Conservation (phyloP, 1,140 invertebrate species). For the Drosophila pseudoobscura region DNA sequence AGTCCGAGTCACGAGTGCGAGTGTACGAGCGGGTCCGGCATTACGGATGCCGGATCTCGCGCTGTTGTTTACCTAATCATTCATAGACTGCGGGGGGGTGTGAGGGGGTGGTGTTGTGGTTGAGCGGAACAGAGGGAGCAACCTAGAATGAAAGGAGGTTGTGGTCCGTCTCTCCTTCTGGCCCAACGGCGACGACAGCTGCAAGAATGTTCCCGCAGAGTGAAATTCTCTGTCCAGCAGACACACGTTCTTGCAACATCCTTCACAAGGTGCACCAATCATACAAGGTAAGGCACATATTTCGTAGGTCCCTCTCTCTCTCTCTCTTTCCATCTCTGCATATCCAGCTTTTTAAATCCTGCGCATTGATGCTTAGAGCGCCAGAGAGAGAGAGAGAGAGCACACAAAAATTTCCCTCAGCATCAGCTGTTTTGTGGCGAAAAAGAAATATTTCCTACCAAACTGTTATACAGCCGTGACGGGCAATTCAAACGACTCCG, state of each 20-base stretch:
- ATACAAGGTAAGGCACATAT: neutral
- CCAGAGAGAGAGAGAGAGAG: too few species aligned
- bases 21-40: constrained; percentile 6
- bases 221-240: neutral
- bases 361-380: constrained; percentile 22
- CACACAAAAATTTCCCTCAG: too few species aligned
- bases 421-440: constrained; percentile 19
- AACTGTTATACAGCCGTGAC: too few species aligned
- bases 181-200: constrained; percentile 39
- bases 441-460: too few species aligned
- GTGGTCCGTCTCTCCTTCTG: constrained; percentile 2
- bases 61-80: constrained; percentile 53
- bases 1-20: neutral
- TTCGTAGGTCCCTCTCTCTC: neutral
- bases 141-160: neutral
- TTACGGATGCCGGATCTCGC: constrained; percentile 14
- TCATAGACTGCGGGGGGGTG: neutral
- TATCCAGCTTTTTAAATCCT: constrained; percentile 34
- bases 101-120: neutral
- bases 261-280: neutral
- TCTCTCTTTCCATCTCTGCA: neutral
- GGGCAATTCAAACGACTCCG: too few species aligned
- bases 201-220: constrained; percentile 12
- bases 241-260: neutral
- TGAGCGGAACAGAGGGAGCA: too few species aligned